Base-by-base conservation (phyloP, 2,888 invertebrate species). In the Aromia moschata region DNA sequence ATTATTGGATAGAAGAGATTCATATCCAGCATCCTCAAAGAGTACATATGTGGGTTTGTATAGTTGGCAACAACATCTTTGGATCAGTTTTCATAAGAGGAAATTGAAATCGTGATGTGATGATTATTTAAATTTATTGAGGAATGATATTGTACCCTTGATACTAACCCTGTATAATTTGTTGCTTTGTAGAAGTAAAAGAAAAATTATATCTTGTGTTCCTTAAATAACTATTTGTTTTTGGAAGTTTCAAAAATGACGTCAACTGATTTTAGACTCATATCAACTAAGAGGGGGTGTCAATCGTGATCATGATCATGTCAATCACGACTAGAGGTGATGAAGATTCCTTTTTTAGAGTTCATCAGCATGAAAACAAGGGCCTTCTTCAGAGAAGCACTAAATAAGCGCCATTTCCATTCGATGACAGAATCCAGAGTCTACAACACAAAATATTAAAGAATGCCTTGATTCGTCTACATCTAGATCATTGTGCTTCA, bases 311-410 rank as follows among this genome's bases (percentile, higher is more conserved):
- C n/a, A n/a, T n/a, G n/a, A n/a, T n/a, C 2, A 36, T 12, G 1
- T 18, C 49, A 2, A 15, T 38, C 0, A n/a, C n/a, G n/a, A n/a
- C n/a, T n/a, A n/a, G 49, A 36, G 2, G 18, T 49, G 1, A 49
- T 37, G 11, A 38, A 25, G 2, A 49, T 49, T 4, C 38, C 49
- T n/a, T 37, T 18, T 38, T 38, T n/a, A 9, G 37, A 12, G 17
- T 49, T 49, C 40, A 49, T 37, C 18, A 49, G n/a, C 9, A 49
- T 49, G 9, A 37, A 49, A 4, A 20, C 15, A 12, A 33, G 16
- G 9, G 49, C 49, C 15, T 10, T 49, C 10, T 49, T 49, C 14
- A 49, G 11, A 20, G 37, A 11, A 5, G 49, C 15, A 0, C 31
- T 38, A 12, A 49, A 49, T 1, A 49, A 20, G 15, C 37, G 37